phyloP scores from a whole-genome alignment of 2,797 vertebrate species.

The Bufotes viridis region DNA sequence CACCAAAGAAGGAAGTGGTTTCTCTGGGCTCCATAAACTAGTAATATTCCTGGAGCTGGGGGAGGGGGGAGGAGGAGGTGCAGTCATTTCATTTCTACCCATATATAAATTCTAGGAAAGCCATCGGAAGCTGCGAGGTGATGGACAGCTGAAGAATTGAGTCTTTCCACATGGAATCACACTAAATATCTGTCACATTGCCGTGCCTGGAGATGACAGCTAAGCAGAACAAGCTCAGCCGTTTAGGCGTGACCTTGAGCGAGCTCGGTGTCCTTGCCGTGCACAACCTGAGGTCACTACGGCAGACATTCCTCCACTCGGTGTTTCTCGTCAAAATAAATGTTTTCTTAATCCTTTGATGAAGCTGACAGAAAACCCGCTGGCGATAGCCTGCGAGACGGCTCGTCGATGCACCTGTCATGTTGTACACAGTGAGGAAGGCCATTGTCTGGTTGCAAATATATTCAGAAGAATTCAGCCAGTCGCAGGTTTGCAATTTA shows the following conservation, averaged over 20 bases:
- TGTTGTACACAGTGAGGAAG: not conserved
- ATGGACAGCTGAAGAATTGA: not conserved
- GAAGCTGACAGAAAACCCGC: not conserved
- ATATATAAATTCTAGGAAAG: not conserved
- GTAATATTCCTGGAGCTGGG: not conserved
- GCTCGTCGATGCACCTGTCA: not conserved
- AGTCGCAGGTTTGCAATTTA: not conserved
- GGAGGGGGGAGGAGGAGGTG: not conserved
- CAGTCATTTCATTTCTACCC: not conserved
- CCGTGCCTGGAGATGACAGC: not conserved
- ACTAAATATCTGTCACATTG: constrained; percentile 26
- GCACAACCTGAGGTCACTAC: not conserved
- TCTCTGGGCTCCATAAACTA: not conserved
- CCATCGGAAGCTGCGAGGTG: not conserved
- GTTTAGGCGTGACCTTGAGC: constrained; percentile 39
- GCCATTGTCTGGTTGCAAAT: not conserved
- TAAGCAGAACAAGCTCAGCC: not conserved
- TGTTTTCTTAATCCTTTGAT: not conserved
- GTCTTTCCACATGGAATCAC: not conserved
- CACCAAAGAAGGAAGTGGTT: not conserved
- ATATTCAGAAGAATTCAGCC: not conserved
- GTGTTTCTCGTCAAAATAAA: not conserved
- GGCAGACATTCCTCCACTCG: not conserved
- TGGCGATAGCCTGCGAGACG: not conserved
- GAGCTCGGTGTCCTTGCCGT: not conserved